Base-by-base conservation (phyloP, 1,140 invertebrate species). In the Solenopsis fugax region DNA sequence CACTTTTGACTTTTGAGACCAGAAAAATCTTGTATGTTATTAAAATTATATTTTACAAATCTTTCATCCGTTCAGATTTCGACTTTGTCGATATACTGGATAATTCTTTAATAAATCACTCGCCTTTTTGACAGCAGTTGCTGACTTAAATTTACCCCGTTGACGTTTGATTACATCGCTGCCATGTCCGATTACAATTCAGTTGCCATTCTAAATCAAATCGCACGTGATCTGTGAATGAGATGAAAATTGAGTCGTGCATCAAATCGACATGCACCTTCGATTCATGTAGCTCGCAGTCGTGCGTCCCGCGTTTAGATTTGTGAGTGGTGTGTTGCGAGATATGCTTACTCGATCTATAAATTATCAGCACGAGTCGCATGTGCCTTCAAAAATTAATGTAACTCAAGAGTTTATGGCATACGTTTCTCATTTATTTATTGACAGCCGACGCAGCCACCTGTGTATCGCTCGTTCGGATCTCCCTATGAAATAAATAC, bases 341-440 rank as follows among this genome's bases (percentile, higher is more conserved):
- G 18, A 50, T 29, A 73, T 29, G 21, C 41, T 82, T 60, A 48
- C 48, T 58, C 54, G 67, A 34, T 18, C n/a, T 60, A 37, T 50
- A 48, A 78, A 81, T 73, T 24, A 48, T 73, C 65, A 48, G 9
- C 29, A 5, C 34, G n/a, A 69, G 13, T 80, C 77, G 50, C 21
- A 24, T 18, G 16, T 52, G 18, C 34, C 69, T 60, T 84, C 69
- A 56, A 60, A 69, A 84, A 84, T 84, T 84, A 60, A 73, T 75
- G 67, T 34, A 72, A 73, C 69, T 84, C 72, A 60, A 21, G 18
- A 60, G 62, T 71, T 75, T 84, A 75, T 75, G 69, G 56, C 54
- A 41, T 9, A 29, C 69, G 41, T 84, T 75, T 84, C 29, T 84
- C 69, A 75, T 84, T 75, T 84, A 84, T 84, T 45, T 84, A 84